These are phyloP conservation scores for Heteropelma amictum DNA, from an alignment of 2,888 invertebrate species.

Conservation along the genomic window DNA sequence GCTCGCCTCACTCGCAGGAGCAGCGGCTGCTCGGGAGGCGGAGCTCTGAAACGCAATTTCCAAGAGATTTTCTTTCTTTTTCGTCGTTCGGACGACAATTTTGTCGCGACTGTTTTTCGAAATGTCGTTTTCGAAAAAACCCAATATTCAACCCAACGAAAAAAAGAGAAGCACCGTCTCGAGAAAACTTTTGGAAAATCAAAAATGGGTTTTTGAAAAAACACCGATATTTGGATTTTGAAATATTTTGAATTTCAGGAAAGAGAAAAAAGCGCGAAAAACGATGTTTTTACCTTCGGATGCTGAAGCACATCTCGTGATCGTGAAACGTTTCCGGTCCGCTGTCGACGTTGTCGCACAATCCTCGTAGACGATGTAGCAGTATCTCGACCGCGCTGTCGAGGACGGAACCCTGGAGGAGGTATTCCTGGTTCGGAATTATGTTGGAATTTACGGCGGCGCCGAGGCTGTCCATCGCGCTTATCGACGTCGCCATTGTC, in stretches of 20 bases:
- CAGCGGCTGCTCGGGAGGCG: slow-evolving; percentile 80
- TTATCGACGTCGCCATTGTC: slow-evolving; percentile 78
- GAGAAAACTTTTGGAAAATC: too few relatives aligned
- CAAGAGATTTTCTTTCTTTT: too few relatives aligned
- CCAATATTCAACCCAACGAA: too few relatives aligned
- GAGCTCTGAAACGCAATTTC: slow-evolving; percentile 62
- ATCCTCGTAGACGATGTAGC: slow-evolving; percentile 90
- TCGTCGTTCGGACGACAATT: too few relatives aligned
- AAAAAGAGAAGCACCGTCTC: too few relatives aligned
- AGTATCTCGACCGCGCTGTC: slow-evolving; percentile 95
- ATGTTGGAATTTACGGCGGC: slow-evolving; percentile 91
- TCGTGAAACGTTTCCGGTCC: slow-evolving; percentile 96
- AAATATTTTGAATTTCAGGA: too few relatives aligned
- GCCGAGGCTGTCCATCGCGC: slow-evolving; percentile 87
- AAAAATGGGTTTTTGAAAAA: too few relatives aligned
- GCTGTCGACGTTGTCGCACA: slow-evolving; percentile 95
- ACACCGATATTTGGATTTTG: too few relatives aligned
- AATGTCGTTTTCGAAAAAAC: too few relatives aligned
- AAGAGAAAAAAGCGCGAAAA: background rate
- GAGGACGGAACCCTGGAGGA: slow-evolving; percentile 95
- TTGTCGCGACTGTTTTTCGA: too few relatives aligned
- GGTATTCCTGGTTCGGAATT: slow-evolving; percentile 95
- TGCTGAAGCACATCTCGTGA: slow-evolving; percentile 93
- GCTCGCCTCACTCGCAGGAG: slow-evolving; percentile 91
- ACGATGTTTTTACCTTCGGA: slow-evolving; percentile 79